A percentile compares a stretch with the other conserved stretches of the same genome.
Conservation (phyloP, 2,797 vertebrate genomes). For the Sebastes minor region DNA sequence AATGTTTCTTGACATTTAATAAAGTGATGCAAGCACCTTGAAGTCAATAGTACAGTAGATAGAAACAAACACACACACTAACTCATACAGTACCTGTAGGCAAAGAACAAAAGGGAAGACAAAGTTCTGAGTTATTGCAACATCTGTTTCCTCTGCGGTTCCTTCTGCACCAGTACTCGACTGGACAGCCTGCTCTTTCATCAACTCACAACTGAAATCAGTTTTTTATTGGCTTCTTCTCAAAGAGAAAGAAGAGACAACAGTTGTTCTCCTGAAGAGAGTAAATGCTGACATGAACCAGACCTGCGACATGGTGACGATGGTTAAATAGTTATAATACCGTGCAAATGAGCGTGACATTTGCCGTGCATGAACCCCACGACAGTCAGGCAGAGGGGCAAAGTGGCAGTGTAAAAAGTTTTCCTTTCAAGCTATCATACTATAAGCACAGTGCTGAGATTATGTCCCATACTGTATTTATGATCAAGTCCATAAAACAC, state of each 20-base stretch:
- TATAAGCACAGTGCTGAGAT: background rate
- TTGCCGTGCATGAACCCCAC: background rate
- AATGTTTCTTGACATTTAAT: background rate
- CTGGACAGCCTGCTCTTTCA: conserved; percentile 47
- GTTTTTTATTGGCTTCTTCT: conserved; percentile 34
- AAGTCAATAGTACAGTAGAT: background rate
- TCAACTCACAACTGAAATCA: conserved; percentile 31
- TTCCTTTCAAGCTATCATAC: background rate
- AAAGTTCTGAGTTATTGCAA: conserved; percentile 14
- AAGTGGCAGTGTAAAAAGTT: background rate
- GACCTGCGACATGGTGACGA: background rate
- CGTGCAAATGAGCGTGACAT: conserved; percentile 1
- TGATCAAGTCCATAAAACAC: background rate
- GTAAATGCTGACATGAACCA: conserved; percentile 5
- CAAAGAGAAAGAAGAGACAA: conserved; percentile 14
- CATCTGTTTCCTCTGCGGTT: conserved; percentile 22
- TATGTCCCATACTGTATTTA: background rate
- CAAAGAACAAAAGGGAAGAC: conserved; percentile 21
- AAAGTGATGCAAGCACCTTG: background rate
- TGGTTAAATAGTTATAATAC: conserved; percentile 6
- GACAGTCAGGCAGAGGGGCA: background rate
- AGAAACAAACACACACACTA: background rate
- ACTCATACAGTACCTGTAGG: background rate
- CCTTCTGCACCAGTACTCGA: conserved; percentile 9
- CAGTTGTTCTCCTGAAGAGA: conserved; percentile 22